Evolutionary conservation across 1,140 invertebrate genomes (phyloP), one percentile per base, ranked within the genome.

Genomic region (Zaprionus kolodkinae): DNA sequence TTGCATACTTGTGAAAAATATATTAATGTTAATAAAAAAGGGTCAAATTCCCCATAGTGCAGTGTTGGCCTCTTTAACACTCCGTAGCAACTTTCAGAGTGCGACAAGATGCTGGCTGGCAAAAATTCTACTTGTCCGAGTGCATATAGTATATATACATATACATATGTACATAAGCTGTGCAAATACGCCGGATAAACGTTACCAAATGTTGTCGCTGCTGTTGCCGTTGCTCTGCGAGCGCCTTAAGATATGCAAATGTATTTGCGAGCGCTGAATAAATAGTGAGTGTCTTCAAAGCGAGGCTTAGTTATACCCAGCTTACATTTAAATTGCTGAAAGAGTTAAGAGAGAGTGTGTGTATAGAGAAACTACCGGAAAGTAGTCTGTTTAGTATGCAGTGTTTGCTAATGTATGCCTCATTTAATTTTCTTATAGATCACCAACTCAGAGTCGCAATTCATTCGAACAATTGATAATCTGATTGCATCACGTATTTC

Each of bases 81-180:
- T 64, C 76, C 81, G 71, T 89, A 86, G 81, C 81, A 88, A 88
- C 81, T 89, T 89, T 74, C 84, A 87, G 84, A 89, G 76, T 80
- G 80, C 84, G 84, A 88, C 84, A 89, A 88, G 81, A 89, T 88
- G 84, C 81, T 89, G 76, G 81, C 84, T 89, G 84, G 77, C 84
- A 87, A 87, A 87, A 86, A 50, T 76, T 75, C 72, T 79, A 55
- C 76, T 77, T 76, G 73, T 79, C 67, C 84, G 62, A 86, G 61
- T 79, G 82, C 43, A 45, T 17, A 45, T 17, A 45, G 1, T 21
- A 21, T 21, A 21, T 21, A 21, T 21, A 2, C 2, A 21, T 21
- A 21, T 45, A 87, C 38, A 40, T 40, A 40, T 40, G 13, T 40
- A 82, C 79, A 86, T 69, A 80, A 83, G 77, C 83, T 38, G 52